These are phyloP conservation scores for Brachionus manjavacas DNA, from an alignment of 1,140 invertebrate species.

Conservation along the genomic window DNA sequence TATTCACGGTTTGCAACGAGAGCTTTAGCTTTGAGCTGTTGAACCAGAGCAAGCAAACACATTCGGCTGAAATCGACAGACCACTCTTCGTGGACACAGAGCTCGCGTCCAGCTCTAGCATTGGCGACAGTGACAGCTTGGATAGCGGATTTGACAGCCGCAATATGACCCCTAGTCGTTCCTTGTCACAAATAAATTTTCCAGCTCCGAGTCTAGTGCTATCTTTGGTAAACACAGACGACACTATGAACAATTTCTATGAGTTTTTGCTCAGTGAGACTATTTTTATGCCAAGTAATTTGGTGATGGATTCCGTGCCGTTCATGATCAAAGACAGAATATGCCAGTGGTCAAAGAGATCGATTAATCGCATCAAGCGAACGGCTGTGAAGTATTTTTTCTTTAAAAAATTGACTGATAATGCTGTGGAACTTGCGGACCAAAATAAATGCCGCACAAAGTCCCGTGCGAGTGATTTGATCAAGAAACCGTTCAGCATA, in stretches of 20 bases:
- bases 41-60: background rate
- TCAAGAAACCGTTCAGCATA: background rate
- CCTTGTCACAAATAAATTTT: background rate
- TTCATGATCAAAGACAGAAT: background rate
- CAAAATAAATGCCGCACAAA: background rate
- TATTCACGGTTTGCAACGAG: background rate
- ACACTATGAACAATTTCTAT: conserved; percentile 13
- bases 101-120: background rate
- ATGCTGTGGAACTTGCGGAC: background rate
- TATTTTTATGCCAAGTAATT: background rate
- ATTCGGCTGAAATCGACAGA: background rate
- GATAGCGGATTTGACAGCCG: conserved; percentile 11
- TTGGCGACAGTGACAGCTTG: background rate
- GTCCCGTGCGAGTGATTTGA: background rate
- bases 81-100: background rate
- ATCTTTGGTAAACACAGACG: background rate
- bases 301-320: background rate
- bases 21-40: conserved; percentile 14
- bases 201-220: background rate
- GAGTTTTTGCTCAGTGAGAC: background rate
- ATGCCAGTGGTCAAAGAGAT: background rate
- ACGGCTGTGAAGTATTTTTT: conserved; percentile 7
- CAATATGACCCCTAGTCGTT: background rate
- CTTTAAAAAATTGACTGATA: background rate
- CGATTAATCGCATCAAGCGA: background rate